Conservation (phyloP, 1,140 invertebrate species). For the Drosophila sp. region DNA sequence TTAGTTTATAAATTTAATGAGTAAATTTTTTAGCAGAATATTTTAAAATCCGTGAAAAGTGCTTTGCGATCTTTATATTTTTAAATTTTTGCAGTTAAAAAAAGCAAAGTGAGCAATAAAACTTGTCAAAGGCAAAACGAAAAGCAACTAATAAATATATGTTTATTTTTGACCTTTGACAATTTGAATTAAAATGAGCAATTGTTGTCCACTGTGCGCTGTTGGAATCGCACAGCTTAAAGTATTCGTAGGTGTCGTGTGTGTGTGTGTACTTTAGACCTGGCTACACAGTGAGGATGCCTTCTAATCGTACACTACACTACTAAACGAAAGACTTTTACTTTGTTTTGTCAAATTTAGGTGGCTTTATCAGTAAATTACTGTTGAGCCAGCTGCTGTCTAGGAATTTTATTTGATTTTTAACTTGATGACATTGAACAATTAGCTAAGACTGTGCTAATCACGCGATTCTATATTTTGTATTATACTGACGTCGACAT, state of each 20-base stretch:
- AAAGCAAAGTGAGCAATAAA: not conserved
- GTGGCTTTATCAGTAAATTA: conserved; percentile 15
- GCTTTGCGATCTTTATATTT: not conserved
- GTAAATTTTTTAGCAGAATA: no score
- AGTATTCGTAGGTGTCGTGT: not conserved
- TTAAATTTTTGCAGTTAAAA: conserved; percentile 2
- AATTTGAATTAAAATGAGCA: conserved; percentile 3
- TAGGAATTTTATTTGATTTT: conserved; percentile 11
- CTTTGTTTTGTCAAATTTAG: conserved; percentile 3
- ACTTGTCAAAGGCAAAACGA: no score
- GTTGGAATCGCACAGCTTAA: not conserved
- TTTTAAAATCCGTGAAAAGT: not conserved
- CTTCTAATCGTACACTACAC: not conserved
- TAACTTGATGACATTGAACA: conserved; percentile 13
- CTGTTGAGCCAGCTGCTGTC: conserved; percentile 3
- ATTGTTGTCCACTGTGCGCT: conserved; percentile 10
- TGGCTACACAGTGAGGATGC: not conserved
- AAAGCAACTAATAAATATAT: not conserved
- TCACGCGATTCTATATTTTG: not conserved
- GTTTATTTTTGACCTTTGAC: conserved; percentile 16
- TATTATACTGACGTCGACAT: conserved; percentile 13
- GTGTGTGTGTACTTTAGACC: conserved; percentile 12
- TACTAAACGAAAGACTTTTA: conserved; percentile 4
- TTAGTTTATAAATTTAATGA: no score
- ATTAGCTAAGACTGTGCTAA: not conserved